Conservation (phyloP, 1,140 invertebrate genomes). For the Goniozus legneri region DNA sequence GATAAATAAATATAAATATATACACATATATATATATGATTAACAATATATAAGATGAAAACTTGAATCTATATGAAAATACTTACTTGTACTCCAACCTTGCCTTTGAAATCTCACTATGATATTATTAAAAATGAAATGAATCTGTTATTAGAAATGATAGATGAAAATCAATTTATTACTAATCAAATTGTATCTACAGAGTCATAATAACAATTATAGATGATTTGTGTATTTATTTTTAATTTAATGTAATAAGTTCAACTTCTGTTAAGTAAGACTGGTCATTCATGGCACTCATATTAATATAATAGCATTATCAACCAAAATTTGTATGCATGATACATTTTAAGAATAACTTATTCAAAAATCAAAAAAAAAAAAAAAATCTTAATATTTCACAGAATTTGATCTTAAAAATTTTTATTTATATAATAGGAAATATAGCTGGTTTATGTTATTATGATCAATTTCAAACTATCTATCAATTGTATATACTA, state of each 20-base stretch:
- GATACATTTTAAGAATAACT: conserved; percentile 12
- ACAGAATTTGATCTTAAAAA: conserved; percentile 26
- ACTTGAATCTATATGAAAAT: too few relatives aligned
- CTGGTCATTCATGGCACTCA: not conserved
- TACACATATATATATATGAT: too few relatives aligned
- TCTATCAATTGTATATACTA: not conserved
- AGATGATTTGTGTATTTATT: conserved; percentile 20
- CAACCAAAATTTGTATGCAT: conserved; percentile 7
- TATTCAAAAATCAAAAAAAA: not conserved
- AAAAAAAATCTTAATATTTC: conserved; percentile 1
- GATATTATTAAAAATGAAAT: not conserved
- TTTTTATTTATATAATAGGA: conserved; percentile 14
- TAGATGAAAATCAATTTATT: conserved; percentile 26
- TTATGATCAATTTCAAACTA: conserved; percentile 14
- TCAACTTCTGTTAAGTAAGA: conserved; percentile 16
- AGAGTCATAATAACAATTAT: conserved; percentile 29
- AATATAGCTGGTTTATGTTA: conserved; percentile 19
- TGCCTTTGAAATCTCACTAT: conserved; percentile 22
- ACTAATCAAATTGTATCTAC: conserved; percentile 34
- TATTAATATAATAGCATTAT: not conserved
- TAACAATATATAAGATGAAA: too few relatives aligned
- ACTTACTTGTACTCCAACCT: conserved; percentile 19
- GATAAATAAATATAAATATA: too few relatives aligned
- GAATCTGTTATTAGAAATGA: too few relatives aligned
- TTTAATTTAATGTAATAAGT: conserved; percentile 15